Base-by-base conservation (phyloP, 2,888 invertebrate genomes). In the Lithodes maja region DNA sequence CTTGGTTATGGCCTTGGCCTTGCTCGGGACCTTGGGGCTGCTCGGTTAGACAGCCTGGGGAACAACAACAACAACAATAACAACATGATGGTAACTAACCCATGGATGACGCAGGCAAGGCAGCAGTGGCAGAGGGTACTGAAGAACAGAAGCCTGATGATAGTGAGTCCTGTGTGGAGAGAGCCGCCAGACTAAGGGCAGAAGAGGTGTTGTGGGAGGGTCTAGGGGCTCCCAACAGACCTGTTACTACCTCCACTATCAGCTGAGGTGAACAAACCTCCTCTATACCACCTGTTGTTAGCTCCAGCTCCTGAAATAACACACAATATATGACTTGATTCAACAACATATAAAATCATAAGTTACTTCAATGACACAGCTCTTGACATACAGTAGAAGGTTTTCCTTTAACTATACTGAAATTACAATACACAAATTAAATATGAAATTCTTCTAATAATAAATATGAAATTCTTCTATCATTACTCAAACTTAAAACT, bases 71-170 rank as follows among this genome's bases (percentile, higher is more conserved):
- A 33, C 33, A 33, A 33, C 33, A 33, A 33, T 33, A 33, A 33
- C 33, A 33, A 33, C 33, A 33, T 33, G 33, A 33, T 33, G 33
- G 33, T 33, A 33, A 33, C 33, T 33, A 33, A 87, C 83, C 83
- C 55, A 78, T 69, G 33, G 83, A 69, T 17, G 71, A 61, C 15
- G 71, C 33, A 17, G 84, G 33, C 15, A 87, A 12, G 50, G 68
- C 78, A 79, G 77, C 80, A 33, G 33, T 33, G 50, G 55, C 87
- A 1, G 87, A 87, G 1, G 87, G 79, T 15, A 61, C 79, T 49
- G 84, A 83, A n/a, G 77, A 87, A n/a, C 71, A 71, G 69, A 87
- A 84, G 9, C 87, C 87, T 7, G 87, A 87, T 0, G 87, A 87
- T 55, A 54, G 83, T 2, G 87, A 87, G 15, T 87, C 87, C 61